phyloP scores from a whole-genome alignment of 2,113 vertebrate genomes.

The Meleagris gallopavo region DNA sequence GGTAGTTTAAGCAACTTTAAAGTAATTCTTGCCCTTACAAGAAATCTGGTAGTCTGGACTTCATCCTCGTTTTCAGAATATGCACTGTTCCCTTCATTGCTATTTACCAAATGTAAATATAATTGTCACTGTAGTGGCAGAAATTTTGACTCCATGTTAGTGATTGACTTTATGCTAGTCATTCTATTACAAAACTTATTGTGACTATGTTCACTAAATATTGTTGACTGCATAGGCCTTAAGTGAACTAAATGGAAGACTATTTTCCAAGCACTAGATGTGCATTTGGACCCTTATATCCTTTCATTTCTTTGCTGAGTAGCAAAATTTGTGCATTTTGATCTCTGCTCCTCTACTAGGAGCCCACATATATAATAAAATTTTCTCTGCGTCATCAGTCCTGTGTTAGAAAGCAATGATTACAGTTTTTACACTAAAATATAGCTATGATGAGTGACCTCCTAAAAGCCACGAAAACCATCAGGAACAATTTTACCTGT shows the following conservation, averaged over 20 bases:
- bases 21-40: not conserved
- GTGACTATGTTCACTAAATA: not conserved
- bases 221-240: not conserved
- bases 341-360: not conserved
- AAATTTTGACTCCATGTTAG: not conserved
- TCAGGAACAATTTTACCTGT: not conserved
- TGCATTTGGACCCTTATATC: not conserved
- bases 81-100: not conserved
- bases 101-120: not conserved
- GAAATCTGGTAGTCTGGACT: not conserved
- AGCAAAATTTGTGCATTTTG: not conserved
- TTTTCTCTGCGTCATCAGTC: not conserved
- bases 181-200: not conserved
- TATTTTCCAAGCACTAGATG: not conserved
- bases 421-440: not conserved
- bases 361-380: not conserved
- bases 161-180: not conserved
- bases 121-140: not conserved
- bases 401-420: not conserved
- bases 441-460: not conserved
- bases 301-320: not conserved
- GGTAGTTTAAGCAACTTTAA: slow-evolving; percentile 1
- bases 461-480: not conserved
- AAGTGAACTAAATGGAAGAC: not conserved
- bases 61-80: not conserved